Evolutionary conservation across 2,113 vertebrate species (phyloP).

Genomic region (Raja brachyura): DNA sequence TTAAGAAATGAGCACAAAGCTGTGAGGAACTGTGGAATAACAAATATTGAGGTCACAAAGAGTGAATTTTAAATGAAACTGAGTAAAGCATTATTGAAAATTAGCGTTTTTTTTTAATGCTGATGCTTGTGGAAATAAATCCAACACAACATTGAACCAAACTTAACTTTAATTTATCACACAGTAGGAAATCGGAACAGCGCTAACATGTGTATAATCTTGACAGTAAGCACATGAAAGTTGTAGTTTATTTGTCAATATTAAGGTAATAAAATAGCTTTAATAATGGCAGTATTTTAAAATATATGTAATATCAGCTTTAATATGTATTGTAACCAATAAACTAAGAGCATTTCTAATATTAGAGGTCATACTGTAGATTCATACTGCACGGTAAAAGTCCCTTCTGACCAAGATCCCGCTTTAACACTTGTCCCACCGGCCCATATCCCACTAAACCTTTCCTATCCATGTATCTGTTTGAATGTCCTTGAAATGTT

Average conservation of each 20-base stretch:
- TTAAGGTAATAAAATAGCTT: background rate
- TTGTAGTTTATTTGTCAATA: background rate
- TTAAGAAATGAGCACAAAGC: no score
- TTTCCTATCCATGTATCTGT: no score
- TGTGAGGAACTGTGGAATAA: background rate
- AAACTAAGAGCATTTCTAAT: background rate
- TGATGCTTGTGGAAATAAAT: background rate
- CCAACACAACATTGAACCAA: background rate
- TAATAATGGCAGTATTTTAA: background rate
- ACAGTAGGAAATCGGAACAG: no score
- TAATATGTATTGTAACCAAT: background rate
- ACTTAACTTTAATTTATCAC: background rate
- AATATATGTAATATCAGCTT: no score
- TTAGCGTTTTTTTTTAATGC: background rate
- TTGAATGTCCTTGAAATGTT: no score
- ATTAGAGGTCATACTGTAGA: background rate
- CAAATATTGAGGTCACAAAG: background rate
- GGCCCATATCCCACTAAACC: no score
- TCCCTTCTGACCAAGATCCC: no score
- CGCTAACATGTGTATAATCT: background rate
- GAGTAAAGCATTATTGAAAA: background rate
- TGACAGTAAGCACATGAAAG: background rate
- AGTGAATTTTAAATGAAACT: background rate
- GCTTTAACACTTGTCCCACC: no score
- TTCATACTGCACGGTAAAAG: no score